phyloP scores from a whole-genome alignment of 2,797 vertebrate species.

The Eurystomus glaucurus region DNA sequence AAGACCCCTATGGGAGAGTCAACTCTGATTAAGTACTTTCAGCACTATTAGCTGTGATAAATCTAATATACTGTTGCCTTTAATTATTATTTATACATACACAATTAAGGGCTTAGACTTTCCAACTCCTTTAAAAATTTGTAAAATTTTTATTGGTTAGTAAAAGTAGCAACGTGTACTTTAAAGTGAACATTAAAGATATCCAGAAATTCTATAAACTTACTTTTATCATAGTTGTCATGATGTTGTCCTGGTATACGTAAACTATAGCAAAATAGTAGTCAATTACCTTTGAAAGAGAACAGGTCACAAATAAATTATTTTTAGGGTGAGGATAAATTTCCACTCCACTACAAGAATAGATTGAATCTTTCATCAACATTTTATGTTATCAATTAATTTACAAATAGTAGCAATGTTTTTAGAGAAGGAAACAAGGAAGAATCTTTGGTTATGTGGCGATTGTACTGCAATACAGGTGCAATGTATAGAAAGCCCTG shows the following conservation, averaged over 20 bases:
- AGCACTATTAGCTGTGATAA: slow-evolving; percentile 22
- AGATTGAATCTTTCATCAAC: neutral
- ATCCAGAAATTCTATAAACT: neutral
- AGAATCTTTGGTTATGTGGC: neutral
- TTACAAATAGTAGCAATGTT: neutral
- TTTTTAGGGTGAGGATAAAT: neutral
- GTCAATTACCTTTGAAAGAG: neutral
- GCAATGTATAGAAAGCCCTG: neutral
- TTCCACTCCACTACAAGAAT: neutral
- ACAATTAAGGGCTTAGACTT: neutral
- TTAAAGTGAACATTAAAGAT: neutral
- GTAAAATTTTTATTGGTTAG: neutral
- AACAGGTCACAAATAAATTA: neutral
- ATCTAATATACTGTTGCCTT: neutral
- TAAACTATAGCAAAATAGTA: neutral
- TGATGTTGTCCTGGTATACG: rapidly evolving
- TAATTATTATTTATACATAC: neutral
- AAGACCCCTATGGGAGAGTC: slow-evolving; percentile 49
- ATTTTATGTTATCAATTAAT: neutral
- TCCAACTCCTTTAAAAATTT: neutral
- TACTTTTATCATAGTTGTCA: neutral
- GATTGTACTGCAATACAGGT: neutral
- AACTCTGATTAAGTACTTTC: slow-evolving; percentile 39
- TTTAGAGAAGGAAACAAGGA: neutral
- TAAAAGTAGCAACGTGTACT: neutral